Conservation (phyloP, 2,888 invertebrate species). For the Dendrolimus pini region DNA sequence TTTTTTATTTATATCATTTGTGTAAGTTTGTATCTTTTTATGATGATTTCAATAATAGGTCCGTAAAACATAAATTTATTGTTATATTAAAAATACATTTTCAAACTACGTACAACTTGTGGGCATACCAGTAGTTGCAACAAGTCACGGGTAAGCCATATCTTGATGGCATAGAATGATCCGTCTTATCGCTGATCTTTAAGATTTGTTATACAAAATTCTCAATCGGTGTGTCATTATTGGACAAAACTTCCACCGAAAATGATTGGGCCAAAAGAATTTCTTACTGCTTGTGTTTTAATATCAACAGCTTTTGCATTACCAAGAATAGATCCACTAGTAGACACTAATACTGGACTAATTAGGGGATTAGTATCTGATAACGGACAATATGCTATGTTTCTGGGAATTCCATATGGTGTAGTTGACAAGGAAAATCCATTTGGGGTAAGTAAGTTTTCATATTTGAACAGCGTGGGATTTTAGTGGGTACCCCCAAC, state of each 20-base stretch:
- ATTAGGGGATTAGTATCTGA: slow-evolving; percentile 23
- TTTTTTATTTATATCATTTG: no score
- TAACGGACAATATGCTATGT: slow-evolving; percentile 31
- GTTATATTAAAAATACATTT: no score
- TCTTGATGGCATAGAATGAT: neutral
- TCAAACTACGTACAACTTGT: neutral
- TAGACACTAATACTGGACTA: slow-evolving; percentile 17
- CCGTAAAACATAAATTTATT: no score
- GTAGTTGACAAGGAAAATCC: slow-evolving; percentile 25
- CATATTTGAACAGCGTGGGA: neutral
- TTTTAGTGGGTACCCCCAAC: neutral
- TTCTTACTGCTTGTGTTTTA: neutral
- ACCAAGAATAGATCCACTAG: slow-evolving; percentile 39
- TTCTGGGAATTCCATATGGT: slow-evolving; percentile 35
- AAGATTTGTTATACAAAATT: neutral
- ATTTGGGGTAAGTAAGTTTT: slow-evolving; percentile 28
- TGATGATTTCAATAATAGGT: no score
- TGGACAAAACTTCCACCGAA: neutral
- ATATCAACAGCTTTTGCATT: slow-evolving; percentile 2
- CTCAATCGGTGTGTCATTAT: neutral
- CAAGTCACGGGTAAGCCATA: neutral
- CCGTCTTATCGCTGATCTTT: neutral
- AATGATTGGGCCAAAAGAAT: neutral
- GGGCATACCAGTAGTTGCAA: neutral
- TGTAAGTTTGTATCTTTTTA: no score